Evolutionary conservation across 2,113 vertebrate species (phyloP).

Genomic region (Mesembrinibis cayennensis): DNA sequence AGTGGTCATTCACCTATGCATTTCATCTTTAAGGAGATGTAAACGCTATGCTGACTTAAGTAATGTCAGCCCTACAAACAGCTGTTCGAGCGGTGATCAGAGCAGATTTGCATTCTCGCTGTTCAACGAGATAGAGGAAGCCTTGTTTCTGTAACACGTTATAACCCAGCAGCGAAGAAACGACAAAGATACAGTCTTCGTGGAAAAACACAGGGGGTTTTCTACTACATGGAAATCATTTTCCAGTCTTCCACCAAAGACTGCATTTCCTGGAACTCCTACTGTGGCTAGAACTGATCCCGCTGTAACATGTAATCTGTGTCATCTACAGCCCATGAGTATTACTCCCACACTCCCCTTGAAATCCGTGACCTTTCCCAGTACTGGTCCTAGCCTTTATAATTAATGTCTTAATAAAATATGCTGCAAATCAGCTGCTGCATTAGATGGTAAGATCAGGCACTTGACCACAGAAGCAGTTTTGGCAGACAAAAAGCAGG

Average conservation of each 20-base stretch:
- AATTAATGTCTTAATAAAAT: slow-evolving; percentile 23
- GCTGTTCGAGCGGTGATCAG: neutral
- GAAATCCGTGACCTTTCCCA: slow-evolving; percentile 35
- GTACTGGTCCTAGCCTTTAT: neutral
- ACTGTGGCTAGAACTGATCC: neutral
- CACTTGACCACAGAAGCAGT: neutral
- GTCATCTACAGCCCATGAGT: neutral
- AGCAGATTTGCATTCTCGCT: neutral
- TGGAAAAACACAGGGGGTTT: neutral
- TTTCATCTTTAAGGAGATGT: neutral
- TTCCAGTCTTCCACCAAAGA: neutral
- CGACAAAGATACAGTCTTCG: neutral
- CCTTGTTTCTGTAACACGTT: neutral
- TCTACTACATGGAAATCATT: neutral
- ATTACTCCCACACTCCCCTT: neutral
- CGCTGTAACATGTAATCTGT: neutral
- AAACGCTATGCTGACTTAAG: neutral
- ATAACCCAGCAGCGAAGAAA: neutral
- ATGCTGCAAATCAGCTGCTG: neutral
- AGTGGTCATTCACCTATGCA: neutral
- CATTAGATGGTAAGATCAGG: neutral
- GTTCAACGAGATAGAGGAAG: neutral
- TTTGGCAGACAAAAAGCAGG: neutral
- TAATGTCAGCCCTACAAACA: neutral
- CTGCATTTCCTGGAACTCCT: neutral